Evolutionary conservation across 2,888 invertebrate genomes (phyloP), one percentile per base, ranked within the genome.

Genomic region (Chironomus tentans): DNA sequence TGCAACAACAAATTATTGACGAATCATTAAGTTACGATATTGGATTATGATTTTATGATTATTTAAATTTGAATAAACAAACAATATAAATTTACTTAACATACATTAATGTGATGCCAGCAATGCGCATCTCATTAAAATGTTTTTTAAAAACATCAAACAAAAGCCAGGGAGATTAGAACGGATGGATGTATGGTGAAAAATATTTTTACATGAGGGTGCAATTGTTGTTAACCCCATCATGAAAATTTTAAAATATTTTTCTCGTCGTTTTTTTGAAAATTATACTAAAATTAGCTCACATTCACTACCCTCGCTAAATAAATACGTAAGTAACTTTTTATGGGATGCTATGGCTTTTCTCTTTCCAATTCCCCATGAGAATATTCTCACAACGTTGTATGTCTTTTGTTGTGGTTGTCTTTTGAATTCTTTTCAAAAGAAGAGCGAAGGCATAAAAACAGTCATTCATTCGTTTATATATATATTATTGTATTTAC

Each of bases 201-300:
- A 50, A 50, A n/a, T n/a, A n/a, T n/a, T n/a, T 15, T n/a, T n/a
- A 4, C n/a, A 15, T 6, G 56, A 56, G 56, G 56, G 56, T 56
- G 56, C 56, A 18, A 18, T 15, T 56, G 56, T 7, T 56, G 56
- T 56, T 56, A 56, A 56, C 56, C 56, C 56, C 56, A 56, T 56
- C 56, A 18, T 18, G 56, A 56, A 56, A 56, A 56, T 65, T 65
- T 71, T 50, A 48, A 71, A 56, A 22, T 7, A 22, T 24, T 24
- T 24, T 56, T 71, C 15, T 47, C 70, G 47, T 22, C 47, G 70
- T 22, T n/a, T 71, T 56, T 24, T 56, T 56, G 48, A 71, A 71
- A 71, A 71, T 71, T 71, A 71, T 71, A 48, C 24, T 65, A 62
- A 73, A 73, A 73, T 73, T 73, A 73, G 73, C 62, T 46, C 21